A percentile compares a stretch with the other conserved stretches of the same genome.
phyloP scores from a whole-genome alignment of 2,888 invertebrate genomes.

The Limnephilus rhombicus region DNA sequence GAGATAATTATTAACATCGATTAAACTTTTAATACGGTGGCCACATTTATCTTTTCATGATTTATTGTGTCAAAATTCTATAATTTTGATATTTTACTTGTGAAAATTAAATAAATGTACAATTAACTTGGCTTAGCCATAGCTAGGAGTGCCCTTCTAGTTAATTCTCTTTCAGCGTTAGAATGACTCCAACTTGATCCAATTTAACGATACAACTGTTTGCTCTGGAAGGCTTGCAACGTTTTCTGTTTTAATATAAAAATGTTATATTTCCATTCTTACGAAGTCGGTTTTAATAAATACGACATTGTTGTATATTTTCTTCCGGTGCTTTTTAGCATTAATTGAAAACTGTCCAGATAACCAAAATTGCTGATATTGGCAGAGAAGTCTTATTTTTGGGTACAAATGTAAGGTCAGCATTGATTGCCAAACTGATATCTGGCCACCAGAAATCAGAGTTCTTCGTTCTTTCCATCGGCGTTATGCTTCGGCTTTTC shows the following conservation, averaged over 20 bases:
- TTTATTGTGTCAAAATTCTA: background rate
- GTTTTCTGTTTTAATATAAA: background rate
- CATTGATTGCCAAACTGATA: no score
- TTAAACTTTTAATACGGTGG: background rate
- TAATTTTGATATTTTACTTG: background rate
- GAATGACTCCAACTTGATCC: slow-evolving; percentile 12
- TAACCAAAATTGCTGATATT: no score
- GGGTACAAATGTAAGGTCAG: no score
- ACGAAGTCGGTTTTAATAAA: background rate
- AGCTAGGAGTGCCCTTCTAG: background rate
- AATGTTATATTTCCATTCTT: background rate
- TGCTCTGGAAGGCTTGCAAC: background rate
- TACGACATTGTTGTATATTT: background rate
- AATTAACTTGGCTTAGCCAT: no score
- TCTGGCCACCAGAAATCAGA: background rate
- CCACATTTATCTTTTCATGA: background rate
- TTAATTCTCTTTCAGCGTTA: background rate
- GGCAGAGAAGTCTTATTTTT: no score
- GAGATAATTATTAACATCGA: background rate
- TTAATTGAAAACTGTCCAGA: background rate
- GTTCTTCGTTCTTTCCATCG: background rate
- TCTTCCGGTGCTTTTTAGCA: background rate
- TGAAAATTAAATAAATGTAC: background rate
- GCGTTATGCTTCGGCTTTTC: no score
- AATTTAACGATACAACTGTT: slow-evolving; percentile 16